Base-by-base conservation (phyloP, 2,113 vertebrate species). In the Catagonus wagneri region DNA sequence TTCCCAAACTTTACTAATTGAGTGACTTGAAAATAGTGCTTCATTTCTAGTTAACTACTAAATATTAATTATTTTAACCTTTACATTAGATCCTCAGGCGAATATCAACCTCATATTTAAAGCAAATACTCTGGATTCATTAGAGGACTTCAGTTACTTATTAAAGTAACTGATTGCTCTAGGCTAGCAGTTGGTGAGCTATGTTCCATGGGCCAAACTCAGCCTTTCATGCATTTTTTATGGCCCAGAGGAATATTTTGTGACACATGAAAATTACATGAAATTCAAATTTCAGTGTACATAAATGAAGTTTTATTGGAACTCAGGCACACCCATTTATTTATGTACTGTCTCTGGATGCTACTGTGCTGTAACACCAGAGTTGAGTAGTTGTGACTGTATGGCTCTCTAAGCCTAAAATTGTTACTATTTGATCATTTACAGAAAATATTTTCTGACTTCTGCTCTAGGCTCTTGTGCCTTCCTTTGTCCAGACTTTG, bases 21-120 rank as follows among this genome's bases (percentile, higher is more conserved):
- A 92, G 9, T 89, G 36, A 32, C 50, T 75, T 93, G 19, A 76
- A 71, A 88, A 56, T 0, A 61, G 17, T 74, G 60, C n/a, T 92
- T 93, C 25, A 72, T 89, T 80, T 96, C 44, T 76, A 63, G 76
- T 39, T 39, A 89, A 92, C 63, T 74, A 68, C 68, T 69, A 76
- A 78, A 76, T n/a, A 65, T 69, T 87, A 69, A 44, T 61, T 9
- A 61, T 95, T 44, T 88, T 19, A 83, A 75, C 14, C 69, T 34
- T 95, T 87, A 69, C 23, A 69, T 61, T 29, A 39, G 36, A 34
- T 94, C 19, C 71, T 71, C 60, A 83, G 50, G 44, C 88, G 34
- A 44, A 79, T 29, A 86, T 86, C 22, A 44, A n/a, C 25, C 4
- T 75, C 58, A 68, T 69, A 92, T 66, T 97, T 94, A 86, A 92